phyloP scores from a whole-genome alignment of 2,888 invertebrate species.

The Adela reaumurella region DNA sequence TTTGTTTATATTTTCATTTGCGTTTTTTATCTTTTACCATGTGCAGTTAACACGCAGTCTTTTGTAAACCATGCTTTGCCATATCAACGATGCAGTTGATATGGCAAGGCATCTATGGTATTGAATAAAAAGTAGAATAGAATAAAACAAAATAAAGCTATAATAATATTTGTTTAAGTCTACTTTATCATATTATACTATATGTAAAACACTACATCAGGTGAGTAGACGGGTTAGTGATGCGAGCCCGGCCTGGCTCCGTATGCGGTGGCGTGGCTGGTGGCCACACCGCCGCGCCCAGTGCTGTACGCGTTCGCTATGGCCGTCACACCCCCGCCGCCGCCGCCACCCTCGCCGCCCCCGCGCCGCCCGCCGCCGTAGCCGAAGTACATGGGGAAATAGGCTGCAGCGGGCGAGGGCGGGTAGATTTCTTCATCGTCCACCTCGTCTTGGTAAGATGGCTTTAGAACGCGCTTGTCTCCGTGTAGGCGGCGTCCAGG shows the following conservation, averaged over 20 bases:
- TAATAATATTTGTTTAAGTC: too few relatives aligned
- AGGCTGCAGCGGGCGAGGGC: slow-evolving; percentile 48
- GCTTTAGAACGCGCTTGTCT: slow-evolving; percentile 36
- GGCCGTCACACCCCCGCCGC: slow-evolving; percentile 62
- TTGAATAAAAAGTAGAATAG: too few relatives aligned
- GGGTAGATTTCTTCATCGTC: slow-evolving; percentile 50
- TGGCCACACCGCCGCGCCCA: slow-evolving; percentile 66
- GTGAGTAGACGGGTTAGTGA: too few relatives aligned
- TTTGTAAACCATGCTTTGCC: too few relatives aligned
- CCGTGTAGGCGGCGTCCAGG: slow-evolving; percentile 32
- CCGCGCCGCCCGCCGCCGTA: slow-evolving; percentile 31
- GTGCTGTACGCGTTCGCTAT: slow-evolving; percentile 73
- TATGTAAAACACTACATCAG: too few relatives aligned
- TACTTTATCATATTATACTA: too few relatives aligned
- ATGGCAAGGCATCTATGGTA: too few relatives aligned
- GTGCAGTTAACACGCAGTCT: too few relatives aligned
- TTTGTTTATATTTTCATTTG: too few relatives aligned
- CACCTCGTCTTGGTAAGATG: slow-evolving; percentile 28
- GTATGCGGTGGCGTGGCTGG: slow-evolving; percentile 69
- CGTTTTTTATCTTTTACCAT: too few relatives aligned
- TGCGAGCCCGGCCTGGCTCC: slow-evolving; percentile 54
- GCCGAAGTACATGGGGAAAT: slow-evolving; percentile 66
- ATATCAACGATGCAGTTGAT: too few relatives aligned
- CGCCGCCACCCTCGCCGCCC: slow-evolving; percentile 26
- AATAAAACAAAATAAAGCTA: too few relatives aligned